A percentile compares a stretch with the other conserved stretches of the same genome.
Evolutionary conservation across 2,888 invertebrate genomes (phyloP).

Genomic region (Nymphalis urticae): DNA sequence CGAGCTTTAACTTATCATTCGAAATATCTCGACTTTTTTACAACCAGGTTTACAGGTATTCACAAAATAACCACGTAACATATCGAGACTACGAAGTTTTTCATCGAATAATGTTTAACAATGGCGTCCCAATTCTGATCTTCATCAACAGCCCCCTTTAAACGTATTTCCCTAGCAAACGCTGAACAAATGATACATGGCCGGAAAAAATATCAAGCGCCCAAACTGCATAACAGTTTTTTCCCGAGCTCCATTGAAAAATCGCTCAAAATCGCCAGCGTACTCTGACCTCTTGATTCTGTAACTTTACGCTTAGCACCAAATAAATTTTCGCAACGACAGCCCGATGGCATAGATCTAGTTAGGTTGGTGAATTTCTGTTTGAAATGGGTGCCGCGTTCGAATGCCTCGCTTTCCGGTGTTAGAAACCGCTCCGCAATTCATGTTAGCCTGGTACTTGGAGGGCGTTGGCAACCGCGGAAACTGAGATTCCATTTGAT

Average conservation of each 20-base stretch:
- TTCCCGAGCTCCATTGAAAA: slow-evolving; percentile 15
- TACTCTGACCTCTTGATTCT: slow-evolving; percentile 8
- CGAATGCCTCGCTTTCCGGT: slow-evolving; percentile 53
- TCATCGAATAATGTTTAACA: slow-evolving; percentile 12
- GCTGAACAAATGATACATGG: slow-evolving; percentile 9
- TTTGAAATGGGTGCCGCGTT: slow-evolving; percentile 49
- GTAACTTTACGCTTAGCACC: slow-evolving; percentile 18
- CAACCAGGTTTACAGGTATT: no score
- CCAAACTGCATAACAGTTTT: slow-evolving; percentile 14
- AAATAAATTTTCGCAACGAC: slow-evolving; percentile 23
- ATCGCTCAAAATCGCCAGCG: slow-evolving; percentile 10
- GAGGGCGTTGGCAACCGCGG: slow-evolving; percentile 41
- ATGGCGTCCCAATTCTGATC: slow-evolving; percentile 12
- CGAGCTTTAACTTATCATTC: no score
- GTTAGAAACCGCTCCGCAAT: slow-evolving; percentile 51
- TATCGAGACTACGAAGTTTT: slow-evolving; percentile 5
- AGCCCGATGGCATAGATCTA: slow-evolving; percentile 33
- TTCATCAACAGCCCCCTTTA: slow-evolving; percentile 9
- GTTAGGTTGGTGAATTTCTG: slow-evolving; percentile 37
- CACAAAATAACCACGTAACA: not conserved
- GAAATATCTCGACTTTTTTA: no score
- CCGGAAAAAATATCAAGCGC: slow-evolving; percentile 9
- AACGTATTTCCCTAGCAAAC: slow-evolving; percentile 2
- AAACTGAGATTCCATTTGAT: slow-evolving; percentile 44
- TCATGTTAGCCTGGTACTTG: slow-evolving; percentile 51